Evolutionary conservation across 2,797 vertebrate species (phyloP).

Genomic region (Siniperca obscura): DNA sequence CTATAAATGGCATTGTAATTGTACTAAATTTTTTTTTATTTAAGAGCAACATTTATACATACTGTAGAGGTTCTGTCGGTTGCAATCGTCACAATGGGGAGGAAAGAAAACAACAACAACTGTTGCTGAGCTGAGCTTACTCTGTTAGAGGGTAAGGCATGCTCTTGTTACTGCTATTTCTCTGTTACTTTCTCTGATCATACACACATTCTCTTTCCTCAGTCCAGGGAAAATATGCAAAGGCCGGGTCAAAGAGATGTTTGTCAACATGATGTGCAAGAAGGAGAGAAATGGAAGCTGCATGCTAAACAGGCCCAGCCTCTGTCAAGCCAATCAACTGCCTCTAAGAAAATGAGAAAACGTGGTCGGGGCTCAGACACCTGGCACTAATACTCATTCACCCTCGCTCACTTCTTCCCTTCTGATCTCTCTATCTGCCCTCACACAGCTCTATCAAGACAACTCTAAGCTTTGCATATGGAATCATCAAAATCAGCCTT

Average conservation of each 20-base stretch:
- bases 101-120: slow-evolving; percentile 43
- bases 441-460: slow-evolving; percentile 65
- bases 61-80: slow-evolving; percentile 61
- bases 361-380: slow-evolving; percentile 70
- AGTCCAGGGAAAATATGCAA: slow-evolving; percentile 72
- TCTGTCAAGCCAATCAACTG: slow-evolving; percentile 77
- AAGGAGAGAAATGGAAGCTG: slow-evolving; percentile 70
- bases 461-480: slow-evolving; percentile 73
- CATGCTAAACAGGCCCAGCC: slow-evolving; percentile 80
- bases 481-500: slow-evolving; percentile 80
- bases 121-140: slow-evolving; percentile 26
- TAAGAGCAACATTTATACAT: slow-evolving; percentile 63
- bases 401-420: slow-evolving; percentile 51
- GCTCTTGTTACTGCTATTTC: slow-evolving; percentile 35
- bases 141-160: slow-evolving; percentile 35
- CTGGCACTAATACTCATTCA: slow-evolving; percentile 76
- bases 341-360: slow-evolving; percentile 74
- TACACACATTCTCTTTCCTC: slow-evolving; percentile 45
- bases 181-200: slow-evolving; percentile 21
- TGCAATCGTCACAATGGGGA: slow-evolving; percentile 66
- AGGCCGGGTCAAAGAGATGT: slow-evolving; percentile 84
- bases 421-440: slow-evolving; percentile 65
- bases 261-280: slow-evolving; percentile 84
- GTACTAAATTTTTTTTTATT: slow-evolving; percentile 71
- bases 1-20: slow-evolving; percentile 78